A percentile compares a stretch with the other conserved stretches of the same genome.
Conservation (phyloP, 2,113 vertebrate species). For the Ptychochromis oligacanthus region DNA sequence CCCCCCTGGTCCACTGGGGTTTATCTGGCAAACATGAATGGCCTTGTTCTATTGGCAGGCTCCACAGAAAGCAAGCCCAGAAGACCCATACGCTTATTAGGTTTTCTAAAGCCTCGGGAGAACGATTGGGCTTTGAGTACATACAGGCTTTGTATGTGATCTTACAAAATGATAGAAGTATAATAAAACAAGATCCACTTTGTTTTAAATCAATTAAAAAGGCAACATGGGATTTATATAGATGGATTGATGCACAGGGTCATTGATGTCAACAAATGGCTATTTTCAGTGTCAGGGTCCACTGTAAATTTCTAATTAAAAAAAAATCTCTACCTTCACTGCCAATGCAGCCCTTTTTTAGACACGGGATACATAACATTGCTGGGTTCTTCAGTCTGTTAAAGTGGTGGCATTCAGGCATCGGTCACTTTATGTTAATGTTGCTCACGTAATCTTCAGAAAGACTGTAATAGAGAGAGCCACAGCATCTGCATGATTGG, state of each 20-base stretch:
- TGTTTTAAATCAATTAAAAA: neutral
- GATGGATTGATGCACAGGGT: neutral
- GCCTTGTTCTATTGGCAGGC: slow-evolving; percentile 47
- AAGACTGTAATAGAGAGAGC: neutral
- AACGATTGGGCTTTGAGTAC: slow-evolving; percentile 6
- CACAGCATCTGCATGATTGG: neutral
- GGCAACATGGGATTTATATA: neutral
- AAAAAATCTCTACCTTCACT: no score
- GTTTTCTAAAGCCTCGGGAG: slow-evolving; percentile 15
- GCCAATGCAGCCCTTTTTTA: neutral
- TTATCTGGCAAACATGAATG: slow-evolving; percentile 48
- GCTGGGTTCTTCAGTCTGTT: neutral
- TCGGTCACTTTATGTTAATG: neutral
- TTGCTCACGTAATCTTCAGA: neutral
- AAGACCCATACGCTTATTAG: slow-evolving; percentile 37
- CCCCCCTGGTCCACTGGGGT: slow-evolving; percentile 5
- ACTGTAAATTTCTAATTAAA: no score
- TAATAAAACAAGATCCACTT: neutral
- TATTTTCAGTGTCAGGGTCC: neutral
- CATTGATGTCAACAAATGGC: neutral
- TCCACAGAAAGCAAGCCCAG: slow-evolving; percentile 19
- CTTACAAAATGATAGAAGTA: neutral
- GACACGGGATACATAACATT: neutral
- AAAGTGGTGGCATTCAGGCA: neutral
- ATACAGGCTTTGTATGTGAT: neutral